Conservation (phyloP, 1,140 invertebrate species). For the Phymorhynchus buccinoides region DNA sequence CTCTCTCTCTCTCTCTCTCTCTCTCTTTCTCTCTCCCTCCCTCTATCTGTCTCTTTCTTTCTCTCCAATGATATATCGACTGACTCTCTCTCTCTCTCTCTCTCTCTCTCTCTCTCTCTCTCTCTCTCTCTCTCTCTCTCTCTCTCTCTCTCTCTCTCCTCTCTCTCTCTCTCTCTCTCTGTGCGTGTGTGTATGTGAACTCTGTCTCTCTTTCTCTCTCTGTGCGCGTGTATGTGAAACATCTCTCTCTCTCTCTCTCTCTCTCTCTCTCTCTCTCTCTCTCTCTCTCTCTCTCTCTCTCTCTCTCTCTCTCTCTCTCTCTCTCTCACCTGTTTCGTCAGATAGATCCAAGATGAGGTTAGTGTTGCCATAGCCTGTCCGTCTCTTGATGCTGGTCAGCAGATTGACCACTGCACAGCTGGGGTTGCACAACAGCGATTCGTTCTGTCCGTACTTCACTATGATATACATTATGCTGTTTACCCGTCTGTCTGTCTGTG, state of each 20-base stretch:
- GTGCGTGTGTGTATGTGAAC: background rate
- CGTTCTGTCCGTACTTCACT: conserved; percentile 70
- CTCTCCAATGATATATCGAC: background rate
- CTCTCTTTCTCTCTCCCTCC: background rate
- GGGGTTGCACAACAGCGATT: conserved; percentile 67
- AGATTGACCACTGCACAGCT: conserved; percentile 68
- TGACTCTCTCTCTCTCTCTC: conserved; percentile 47
- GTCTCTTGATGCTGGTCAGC: conserved; percentile 64
- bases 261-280: no score
- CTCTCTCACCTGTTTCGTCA: conserved; percentile 65
- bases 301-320: background rate
- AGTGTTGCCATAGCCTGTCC: conserved; percentile 64
- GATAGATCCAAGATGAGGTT: conserved; percentile 66
- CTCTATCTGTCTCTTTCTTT: background rate
- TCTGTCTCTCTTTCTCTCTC: background rate
- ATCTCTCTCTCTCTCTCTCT: background rate
- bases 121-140: conserved; percentile 31
- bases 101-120: conserved; percentile 43
- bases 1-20: conserved; percentile 35
- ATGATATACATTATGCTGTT: conserved; percentile 63
- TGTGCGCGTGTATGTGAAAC: background rate
- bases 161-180: conserved; percentile 7
- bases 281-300: background rate
- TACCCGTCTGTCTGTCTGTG: background rate
- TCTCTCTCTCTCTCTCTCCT: background rate